Conservation (phyloP, 1,140 invertebrate genomes). For the Listronotus oregonensis region DNA sequence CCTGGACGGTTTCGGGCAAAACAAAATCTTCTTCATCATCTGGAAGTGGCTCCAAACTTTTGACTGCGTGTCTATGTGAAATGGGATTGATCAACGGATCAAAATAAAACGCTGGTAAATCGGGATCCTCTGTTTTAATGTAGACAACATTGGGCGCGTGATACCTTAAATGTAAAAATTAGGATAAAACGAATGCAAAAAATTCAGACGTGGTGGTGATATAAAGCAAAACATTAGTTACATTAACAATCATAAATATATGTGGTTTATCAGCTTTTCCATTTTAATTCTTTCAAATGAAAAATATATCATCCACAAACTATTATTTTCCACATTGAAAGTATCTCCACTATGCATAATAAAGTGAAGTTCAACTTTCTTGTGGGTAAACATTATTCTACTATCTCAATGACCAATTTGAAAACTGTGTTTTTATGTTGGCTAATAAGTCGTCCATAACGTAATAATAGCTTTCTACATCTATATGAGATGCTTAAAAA, state of each 20-base stretch:
- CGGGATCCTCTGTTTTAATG: conserved; percentile 99
- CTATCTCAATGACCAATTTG: no score
- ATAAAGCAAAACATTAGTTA: no score
- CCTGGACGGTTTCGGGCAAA: conserved; percentile 86
- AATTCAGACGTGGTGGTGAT: conserved; percentile 20
- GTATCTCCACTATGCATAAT: conserved; percentile 44
- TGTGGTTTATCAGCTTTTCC: conserved; percentile 60
- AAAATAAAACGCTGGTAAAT: conserved; percentile 99
- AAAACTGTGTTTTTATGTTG: no score
- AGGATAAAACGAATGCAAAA: not conserved
- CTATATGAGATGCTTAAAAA: no score
- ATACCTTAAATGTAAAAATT: conserved; percentile 76
- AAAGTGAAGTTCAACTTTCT: no score
- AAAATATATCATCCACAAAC: conserved; percentile 58
- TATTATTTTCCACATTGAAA: conserved; percentile 61
- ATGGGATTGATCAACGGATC: conserved; percentile 99
- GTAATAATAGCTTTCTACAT: no score
- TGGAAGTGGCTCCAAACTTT: conserved; percentile 81
- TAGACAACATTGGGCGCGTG: conserved; percentile 99
- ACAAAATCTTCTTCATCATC: conserved; percentile 97
- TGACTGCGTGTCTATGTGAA: conserved; percentile 90
- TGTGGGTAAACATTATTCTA: no score
- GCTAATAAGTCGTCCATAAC: no score
- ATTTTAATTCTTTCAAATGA: conserved; percentile 53
- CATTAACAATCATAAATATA: conserved; percentile 42